Evolutionary conservation across 2,888 invertebrate species (phyloP), one percentile per base, ranked within the genome.

Genomic region (Hirtodrosophila cameraria): DNA sequence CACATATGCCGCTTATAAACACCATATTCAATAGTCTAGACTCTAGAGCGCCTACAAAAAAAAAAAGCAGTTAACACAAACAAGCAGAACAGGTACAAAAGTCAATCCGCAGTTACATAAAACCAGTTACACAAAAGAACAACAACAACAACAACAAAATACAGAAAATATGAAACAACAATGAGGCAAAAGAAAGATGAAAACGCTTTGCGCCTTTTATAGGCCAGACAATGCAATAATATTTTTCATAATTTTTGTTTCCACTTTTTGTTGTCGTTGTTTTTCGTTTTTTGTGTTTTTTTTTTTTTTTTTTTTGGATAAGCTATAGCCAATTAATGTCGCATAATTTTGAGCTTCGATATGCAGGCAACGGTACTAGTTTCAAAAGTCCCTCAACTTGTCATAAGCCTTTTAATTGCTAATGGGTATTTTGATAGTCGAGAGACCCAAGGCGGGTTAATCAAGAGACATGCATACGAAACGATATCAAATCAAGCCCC

Each of bases 221-320:
- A n/a, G n/a, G 20, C n/a, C 72, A 70, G 71, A 81, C 82, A 80
- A 80, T 78, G 64, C 85, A 82, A 67, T 76, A 86, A 76, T 84
- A 88, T 88, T 81, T 89, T 88, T 88, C 89, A 89, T 87, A 89
- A 83, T 85, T 88, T n/a, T 77, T 78, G 71, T 85, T 68, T 80
- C 70, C 48, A 60, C 66, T 61, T 55, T 30, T 54, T 52, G 16
- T 5, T 20, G 9, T 39, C 35, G 39, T 18, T 45, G 12, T 46
- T 27, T n/a, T n/a, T n/a, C n/a, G 6, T 20, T 16, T 18, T 39
- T 36, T 12, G n/a, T 12, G 36, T 1, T 15, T 13, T 41, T 33
- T 38, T 7, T 15, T 0, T 28, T 28, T 38, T 7, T 27, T 33
- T 52, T 65, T 46, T 46, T 27, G 31, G 59, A 38, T 63, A 78